A percentile compares a stretch with the other conserved stretches of the same genome.
phyloP scores from a whole-genome alignment of 2,113 vertebrate genomes.

The Ailuropoda melanoleuca region DNA sequence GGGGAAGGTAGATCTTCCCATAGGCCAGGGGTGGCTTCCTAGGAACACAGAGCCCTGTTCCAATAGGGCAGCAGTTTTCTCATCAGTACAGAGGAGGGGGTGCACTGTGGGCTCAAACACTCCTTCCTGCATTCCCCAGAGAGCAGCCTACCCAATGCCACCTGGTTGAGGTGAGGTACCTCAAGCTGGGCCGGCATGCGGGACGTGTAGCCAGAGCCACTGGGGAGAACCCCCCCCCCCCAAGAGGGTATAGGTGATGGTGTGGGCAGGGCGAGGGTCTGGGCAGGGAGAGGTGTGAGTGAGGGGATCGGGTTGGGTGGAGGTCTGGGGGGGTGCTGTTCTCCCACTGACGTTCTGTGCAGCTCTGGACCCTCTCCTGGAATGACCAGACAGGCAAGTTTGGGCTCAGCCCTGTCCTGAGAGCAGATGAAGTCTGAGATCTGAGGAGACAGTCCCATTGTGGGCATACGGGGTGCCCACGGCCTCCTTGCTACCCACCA shows the following conservation, averaged over 20 bases:
- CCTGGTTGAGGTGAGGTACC: neutral
- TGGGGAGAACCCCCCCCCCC: neutral
- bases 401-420: neutral
- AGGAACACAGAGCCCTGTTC: neutral
- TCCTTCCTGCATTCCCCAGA: neutral
- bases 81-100: neutral
- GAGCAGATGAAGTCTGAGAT: no score
- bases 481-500: accelerated
- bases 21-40: neutral
- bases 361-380: neutral
- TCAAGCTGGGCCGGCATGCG: neutral
- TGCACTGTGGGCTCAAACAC: neutral
- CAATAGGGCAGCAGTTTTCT: neutral
- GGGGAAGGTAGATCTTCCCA: neutral
- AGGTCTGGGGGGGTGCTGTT: neutral
- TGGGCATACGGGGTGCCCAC: neutral
- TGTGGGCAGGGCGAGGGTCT: neutral
- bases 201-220: neutral
- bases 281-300: neutral
- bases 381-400: neutral
- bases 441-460: neutral
- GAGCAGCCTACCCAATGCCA: neutral
- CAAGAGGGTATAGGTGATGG: neutral
- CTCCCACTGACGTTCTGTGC: neutral
- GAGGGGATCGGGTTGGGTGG: no score